Conservation (phyloP, 2,113 vertebrate species). For the Sturnira hondurensis region DNA sequence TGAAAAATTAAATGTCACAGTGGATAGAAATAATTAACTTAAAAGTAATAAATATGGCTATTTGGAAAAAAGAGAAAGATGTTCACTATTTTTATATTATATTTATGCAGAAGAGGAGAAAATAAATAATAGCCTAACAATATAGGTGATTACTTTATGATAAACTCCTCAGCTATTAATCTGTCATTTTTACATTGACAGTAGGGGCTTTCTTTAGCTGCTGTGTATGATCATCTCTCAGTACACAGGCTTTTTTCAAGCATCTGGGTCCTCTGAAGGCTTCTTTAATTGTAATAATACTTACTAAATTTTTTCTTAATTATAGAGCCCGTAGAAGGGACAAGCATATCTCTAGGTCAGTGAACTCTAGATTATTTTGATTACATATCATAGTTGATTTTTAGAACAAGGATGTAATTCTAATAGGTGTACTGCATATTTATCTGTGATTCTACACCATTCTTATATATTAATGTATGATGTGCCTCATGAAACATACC, state of each 20-base stretch:
- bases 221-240: not conserved
- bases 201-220: not conserved
- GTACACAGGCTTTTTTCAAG: not conserved
- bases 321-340: too few species aligned
- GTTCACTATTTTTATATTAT: not conserved
- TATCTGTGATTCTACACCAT: not conserved
- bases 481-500: not conserved
- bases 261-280: not conserved
- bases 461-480: not conserved
- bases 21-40: not conserved
- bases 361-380: not conserved
- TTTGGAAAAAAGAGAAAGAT: not conserved
- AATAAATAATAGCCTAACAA: not conserved
- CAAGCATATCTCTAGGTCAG: not conserved
- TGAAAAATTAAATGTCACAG: not conserved
- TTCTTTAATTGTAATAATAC: not conserved
- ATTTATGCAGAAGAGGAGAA: not conserved
- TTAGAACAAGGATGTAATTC: not conserved
- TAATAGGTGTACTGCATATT: not conserved
- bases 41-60: not conserved
- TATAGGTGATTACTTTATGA: not conserved
- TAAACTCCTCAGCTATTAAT: not conserved
- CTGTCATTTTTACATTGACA: not conserved
- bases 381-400: not conserved
- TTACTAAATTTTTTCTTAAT: not conserved